phyloP scores from a whole-genome alignment of 2,888 invertebrate genomes.

The Dysmachus trigonus region DNA sequence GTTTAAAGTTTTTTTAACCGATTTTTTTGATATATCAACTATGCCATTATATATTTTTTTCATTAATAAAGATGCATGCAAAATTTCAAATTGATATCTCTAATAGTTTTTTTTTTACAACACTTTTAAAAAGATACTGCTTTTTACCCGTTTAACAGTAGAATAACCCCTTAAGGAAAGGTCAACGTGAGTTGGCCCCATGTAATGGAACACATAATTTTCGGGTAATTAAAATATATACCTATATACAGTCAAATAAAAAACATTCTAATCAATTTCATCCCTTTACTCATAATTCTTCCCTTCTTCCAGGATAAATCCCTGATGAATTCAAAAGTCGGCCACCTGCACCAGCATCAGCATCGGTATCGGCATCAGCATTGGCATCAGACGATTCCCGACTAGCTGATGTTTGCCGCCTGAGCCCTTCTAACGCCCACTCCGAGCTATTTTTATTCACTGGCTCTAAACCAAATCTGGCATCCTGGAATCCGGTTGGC shows the following conservation, averaged over 20 bases:
- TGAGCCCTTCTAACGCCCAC: not conserved
- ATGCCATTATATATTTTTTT: too few species aligned
- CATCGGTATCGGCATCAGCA: too few species aligned
- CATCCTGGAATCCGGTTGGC: not conserved
- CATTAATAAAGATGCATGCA: too few species aligned
- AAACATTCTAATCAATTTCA: not conserved
- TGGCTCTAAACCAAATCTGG: not conserved
- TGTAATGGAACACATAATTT: not conserved
- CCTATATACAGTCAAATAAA: not conserved
- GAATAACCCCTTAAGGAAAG: not conserved
- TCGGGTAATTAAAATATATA: not conserved
- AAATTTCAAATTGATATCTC: too few species aligned
- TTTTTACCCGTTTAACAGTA: too few species aligned
- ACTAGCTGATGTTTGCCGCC: not conserved
- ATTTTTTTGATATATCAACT: too few species aligned
- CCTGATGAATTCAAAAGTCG: not conserved
- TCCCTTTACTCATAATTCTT: not conserved
- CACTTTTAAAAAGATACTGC: too few species aligned
- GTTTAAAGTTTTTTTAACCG: too few species aligned
- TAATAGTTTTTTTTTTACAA: too few species aligned
- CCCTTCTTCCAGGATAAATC: not conserved
- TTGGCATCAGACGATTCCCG: not conserved
- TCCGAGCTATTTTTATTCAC: not conserved
- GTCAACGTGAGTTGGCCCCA: not conserved
- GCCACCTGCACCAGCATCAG: slow-evolving; percentile 5